Conservation (phyloP, 2,797 vertebrate genomes). For the Lateolabrax maculatus region DNA sequence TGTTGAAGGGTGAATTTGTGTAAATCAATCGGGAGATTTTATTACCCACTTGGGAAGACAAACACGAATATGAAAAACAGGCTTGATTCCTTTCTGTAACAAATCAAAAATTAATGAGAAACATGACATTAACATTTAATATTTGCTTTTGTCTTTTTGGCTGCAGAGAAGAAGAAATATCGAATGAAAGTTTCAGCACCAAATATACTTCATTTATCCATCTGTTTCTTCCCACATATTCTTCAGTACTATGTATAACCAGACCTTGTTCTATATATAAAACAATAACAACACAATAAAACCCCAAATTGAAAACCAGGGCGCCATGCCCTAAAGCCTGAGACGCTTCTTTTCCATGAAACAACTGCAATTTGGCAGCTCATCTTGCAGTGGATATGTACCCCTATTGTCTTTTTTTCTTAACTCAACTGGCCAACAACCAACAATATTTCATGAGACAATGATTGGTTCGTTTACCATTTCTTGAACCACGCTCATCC, state of each 20-base stretch:
- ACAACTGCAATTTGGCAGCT: constrained; percentile 56
- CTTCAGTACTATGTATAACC: constrained; percentile 19
- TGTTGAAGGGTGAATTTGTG: background rate
- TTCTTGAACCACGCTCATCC: constrained; percentile 31
- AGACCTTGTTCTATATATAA: constrained; percentile 26
- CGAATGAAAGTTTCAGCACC: constrained; percentile 2
- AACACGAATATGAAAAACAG: constrained; percentile 18
- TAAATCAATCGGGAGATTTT: constrained; percentile 33
- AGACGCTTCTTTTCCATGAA: constrained; percentile 45
- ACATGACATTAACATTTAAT: constrained; percentile 41
- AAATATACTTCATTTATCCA: constrained; percentile 15
- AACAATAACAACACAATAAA: constrained; percentile 42
- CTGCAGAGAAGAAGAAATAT: constrained; percentile 6
- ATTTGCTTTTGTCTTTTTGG: constrained; percentile 37
- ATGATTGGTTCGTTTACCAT: constrained; percentile 57
- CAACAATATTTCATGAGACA: constrained; percentile 59
- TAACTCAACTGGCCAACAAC: constrained; percentile 47
- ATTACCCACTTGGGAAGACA: constrained; percentile 37
- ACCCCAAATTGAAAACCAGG: constrained; percentile 35
- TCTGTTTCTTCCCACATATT: constrained; percentile 26
- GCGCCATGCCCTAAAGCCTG: constrained; percentile 5
- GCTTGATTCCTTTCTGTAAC: constrained; percentile 22
- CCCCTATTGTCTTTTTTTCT: constrained; percentile 45
- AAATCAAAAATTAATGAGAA: constrained; percentile 46
- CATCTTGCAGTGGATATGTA: constrained; percentile 38